Base-by-base conservation (phyloP, 2,888 invertebrate species). In the Gari tellinella region DNA sequence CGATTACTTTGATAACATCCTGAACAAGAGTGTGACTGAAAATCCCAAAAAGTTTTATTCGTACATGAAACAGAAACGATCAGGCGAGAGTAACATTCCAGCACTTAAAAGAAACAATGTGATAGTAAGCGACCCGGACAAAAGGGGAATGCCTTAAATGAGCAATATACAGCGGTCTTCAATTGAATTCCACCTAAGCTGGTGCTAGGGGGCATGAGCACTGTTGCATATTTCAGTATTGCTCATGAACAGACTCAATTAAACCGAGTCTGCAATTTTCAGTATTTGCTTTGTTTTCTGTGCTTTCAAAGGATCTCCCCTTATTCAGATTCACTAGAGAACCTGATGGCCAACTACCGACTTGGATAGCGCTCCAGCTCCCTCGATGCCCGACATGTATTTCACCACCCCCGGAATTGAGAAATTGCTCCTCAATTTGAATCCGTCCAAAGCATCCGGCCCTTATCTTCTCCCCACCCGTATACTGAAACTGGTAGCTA, bases 91-190 rank as follows among this genome's bases (percentile, higher is more conserved):
- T 19, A 1, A 21, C 38, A 37, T 19, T 21, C 12, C 12, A 19
- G 5, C n/a, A n/a, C 37, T n/a, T 14, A 8, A n/a, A 19, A 38
- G 17, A 37, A 19, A 53, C 8, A 38, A 53, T 23, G 19, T 14
- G 19, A 37, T 37, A 37, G 19, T 37, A 10, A 53, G 15, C 31
- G 48, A 68, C 15, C 37, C 51, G 37, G 23, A 31, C 25, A 14
- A n/a, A 66, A 57, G 49, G 62, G 52, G 8, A 31, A 62, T 23
- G 62, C 55, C n/a, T 19, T 66, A 41, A 72, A 66, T 37, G 15
- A 53, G 4, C 60, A 68, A 48, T 62, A 66, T n/a, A 46, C 55
- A n/a, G 61, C 56, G 25, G 65, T 65, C 7, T 72, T 72, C 52
- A 66, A n/a, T n/a, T n/a, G n/a, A n/a, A n/a, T n/a, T n/a, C n/a